Evolutionary conservation across 2,113 vertebrate genomes (phyloP), one percentile per base, ranked within the genome.

Genomic region (Xiphophorus maculatus): DNA sequence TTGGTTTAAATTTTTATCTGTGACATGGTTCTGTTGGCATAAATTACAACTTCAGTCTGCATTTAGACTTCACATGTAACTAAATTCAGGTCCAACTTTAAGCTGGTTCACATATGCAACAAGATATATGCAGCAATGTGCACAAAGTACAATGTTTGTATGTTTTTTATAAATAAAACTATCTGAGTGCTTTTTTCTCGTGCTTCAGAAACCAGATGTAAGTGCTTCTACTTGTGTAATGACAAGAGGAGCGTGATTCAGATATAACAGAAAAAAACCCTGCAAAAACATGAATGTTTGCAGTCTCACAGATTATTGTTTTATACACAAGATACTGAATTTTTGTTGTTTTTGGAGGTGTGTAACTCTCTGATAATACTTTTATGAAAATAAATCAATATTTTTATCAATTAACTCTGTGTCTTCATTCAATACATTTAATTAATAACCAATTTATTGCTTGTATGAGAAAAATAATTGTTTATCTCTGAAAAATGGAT

Each of bases 341-440:
- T 90, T 93, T 93, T 93, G 90, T 92, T 66, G 70, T 91, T 90
- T 80, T 66, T 72, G 11, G 51, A 80, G 88, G 42, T 87, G 72
- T 91, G 79, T 77, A 81, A 86, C 84, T 73, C 70, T 40, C 11
- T 83, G 84, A 83, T 73, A 81, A 35, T 79, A 67, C 80, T 84
- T 85, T 86, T 86, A 80, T 87, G 66, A 76, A 51, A 88, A 80
- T 63, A 88, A 90, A 93, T 83, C 5, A 71, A 68, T 88, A 85
- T 91, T 90, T 91, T 88, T 83, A 89, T 83, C 77, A 89, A 86
- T 74, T 81, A 73, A 72, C 33, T n/a, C 10, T 73, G 71, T 76
- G 67, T 77, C 3, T 30, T 32, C 25, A 62, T 66, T 84, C 61
- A 5, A 51, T 8, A 83, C 17, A 44, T 71, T 79, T 54, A 44